Evolutionary conservation across 2,797 vertebrate species (phyloP).

Genomic region (Notamacropus eugenii): DNA sequence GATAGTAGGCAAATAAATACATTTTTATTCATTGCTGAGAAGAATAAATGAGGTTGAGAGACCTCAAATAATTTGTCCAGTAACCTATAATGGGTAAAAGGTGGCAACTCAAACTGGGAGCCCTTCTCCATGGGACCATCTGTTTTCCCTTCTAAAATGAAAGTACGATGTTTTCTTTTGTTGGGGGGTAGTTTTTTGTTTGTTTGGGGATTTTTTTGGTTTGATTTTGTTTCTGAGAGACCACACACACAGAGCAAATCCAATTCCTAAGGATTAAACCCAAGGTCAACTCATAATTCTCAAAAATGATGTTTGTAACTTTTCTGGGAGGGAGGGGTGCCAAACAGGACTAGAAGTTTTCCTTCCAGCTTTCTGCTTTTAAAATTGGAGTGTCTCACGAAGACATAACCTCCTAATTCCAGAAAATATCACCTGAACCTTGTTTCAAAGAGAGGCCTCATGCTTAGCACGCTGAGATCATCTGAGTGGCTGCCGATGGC

Average conservation of each 20-base stretch:
- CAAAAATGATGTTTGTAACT: conserved; percentile 56
- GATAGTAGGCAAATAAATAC: neutral
- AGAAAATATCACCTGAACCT: conserved; percentile 75
- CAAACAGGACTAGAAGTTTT: conserved; percentile 38
- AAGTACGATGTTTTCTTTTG: neutral
- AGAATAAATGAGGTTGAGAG: neutral
- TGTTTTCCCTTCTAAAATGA: conserved; percentile 51
- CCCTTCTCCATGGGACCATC: neutral
- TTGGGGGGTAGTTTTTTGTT: no score
- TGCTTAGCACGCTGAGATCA: conserved; percentile 73
- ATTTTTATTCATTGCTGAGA: neutral
- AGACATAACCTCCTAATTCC: conserved; percentile 62
- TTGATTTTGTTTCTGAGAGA: conserved; percentile 28
- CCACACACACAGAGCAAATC: neutral
- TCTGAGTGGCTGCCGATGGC: conserved; percentile 71
- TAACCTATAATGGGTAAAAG: neutral
- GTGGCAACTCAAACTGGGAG: neutral
- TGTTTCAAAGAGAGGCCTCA: conserved; percentile 75
- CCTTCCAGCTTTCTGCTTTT: conserved; percentile 42
- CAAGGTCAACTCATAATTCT: conserved; percentile 57
- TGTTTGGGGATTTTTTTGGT: neutral
- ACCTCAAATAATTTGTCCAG: neutral
- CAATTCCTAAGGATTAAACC: conserved; percentile 58
- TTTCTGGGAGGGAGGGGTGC: conserved; percentile 26
- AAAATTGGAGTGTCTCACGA: conserved; percentile 62